phyloP scores from a whole-genome alignment of 2,888 invertebrate species.

The Drosophila atroscutellata region DNA sequence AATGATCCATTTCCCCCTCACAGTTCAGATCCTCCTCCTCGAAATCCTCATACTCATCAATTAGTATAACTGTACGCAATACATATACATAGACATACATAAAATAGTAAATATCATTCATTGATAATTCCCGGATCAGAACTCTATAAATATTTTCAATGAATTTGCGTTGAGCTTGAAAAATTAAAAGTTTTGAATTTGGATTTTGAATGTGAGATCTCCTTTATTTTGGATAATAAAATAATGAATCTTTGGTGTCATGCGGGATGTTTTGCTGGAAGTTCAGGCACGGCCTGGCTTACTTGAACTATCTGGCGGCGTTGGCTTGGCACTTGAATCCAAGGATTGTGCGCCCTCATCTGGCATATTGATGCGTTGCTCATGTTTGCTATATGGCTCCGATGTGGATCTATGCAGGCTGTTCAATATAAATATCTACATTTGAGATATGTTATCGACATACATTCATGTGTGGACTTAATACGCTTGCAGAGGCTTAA shows the following conservation, averaged over 20 bases:
- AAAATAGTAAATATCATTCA: slow-evolving; percentile 1
- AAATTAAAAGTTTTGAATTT: slow-evolving; percentile 17
- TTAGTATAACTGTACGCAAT: slow-evolving; percentile 81
- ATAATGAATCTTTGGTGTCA: slow-evolving; percentile 38
- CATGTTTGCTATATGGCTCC: slow-evolving; percentile 84
- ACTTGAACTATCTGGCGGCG: slow-evolving; percentile 89
- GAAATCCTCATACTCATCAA: slow-evolving; percentile 85
- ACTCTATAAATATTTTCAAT: neutral
- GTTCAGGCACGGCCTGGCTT: slow-evolving; percentile 66
- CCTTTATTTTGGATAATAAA: slow-evolving; percentile 46
- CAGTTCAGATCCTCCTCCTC: slow-evolving; percentile 85
- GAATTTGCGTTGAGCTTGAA: neutral
- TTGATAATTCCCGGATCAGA: neutral
- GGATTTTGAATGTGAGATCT: slow-evolving; percentile 14
- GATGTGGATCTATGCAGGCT: slow-evolving; percentile 85
- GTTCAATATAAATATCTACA: neutral
- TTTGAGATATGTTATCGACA: neutral
- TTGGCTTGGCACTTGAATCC: slow-evolving; percentile 85
- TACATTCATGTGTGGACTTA: neutral
- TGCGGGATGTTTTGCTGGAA: slow-evolving; percentile 12
- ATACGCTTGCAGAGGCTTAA: slow-evolving; percentile 5
- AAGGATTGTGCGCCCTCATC: slow-evolving; percentile 83
- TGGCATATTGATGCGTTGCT: slow-evolving; percentile 87
- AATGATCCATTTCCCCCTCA: slow-evolving; percentile 85
- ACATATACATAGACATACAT: slow-evolving; percentile 7